Evolutionary conservation across 2,888 invertebrate genomes (phyloP).

Genomic region (Sialis fuliginosa): DNA sequence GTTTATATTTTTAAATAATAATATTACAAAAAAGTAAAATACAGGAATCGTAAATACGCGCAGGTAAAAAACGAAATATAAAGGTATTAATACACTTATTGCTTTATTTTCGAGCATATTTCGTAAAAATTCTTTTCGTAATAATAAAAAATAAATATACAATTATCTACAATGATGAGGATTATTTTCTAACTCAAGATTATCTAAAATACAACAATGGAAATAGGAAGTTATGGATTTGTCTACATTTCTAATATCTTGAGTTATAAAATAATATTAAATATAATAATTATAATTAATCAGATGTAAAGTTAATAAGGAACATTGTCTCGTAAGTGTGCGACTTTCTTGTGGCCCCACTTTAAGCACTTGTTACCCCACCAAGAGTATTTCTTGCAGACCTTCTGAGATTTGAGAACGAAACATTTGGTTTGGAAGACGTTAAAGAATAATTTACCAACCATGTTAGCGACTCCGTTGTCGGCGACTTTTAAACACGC

Average conservation of each 20-base stretch:
- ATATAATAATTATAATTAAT: not conserved
- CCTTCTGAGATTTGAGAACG: constrained; percentile 56
- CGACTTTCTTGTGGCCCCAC: constrained; percentile 48
- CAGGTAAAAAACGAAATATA: too few species aligned
- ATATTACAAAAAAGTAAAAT: too few species aligned
- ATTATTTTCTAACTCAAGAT: not conserved
- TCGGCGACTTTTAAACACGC: constrained; percentile 79
- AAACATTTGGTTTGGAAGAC: constrained; percentile 91
- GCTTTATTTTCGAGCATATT: too few species aligned
- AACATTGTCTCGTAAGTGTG: constrained; percentile 54
- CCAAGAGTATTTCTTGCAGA: constrained; percentile 62
- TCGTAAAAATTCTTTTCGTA: too few species aligned
- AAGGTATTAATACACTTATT: too few species aligned
- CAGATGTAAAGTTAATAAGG: constrained; percentile 34
- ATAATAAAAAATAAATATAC: not conserved
- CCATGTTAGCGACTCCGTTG: constrained; percentile 73
- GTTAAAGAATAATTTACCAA: constrained; percentile 89
- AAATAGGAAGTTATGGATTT: too few species aligned
- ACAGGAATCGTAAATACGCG: too few species aligned
- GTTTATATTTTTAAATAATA: too few species aligned
- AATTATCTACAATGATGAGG: not conserved
- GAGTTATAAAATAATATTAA: too few species aligned
- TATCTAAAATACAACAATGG: not conserved
- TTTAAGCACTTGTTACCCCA: constrained; percentile 60
- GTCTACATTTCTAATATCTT: too few species aligned